These are phyloP conservation scores for Drosophila austrosaltans DNA, from an alignment of 2,888 invertebrate species.

Conservation along the genomic window DNA sequence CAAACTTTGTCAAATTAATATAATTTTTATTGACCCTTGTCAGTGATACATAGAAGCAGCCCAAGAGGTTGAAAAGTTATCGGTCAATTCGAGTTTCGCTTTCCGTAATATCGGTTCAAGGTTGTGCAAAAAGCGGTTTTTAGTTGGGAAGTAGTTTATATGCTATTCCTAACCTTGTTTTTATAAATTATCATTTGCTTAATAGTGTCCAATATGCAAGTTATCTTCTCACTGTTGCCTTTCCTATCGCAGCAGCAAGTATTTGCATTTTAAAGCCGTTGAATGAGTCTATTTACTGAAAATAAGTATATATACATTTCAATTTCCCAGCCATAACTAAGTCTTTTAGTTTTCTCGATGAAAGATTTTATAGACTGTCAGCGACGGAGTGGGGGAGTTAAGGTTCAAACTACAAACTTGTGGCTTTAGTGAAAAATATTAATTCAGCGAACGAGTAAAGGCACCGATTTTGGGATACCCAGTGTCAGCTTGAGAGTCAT, in stretches of 20 bases:
- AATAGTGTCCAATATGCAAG: neutral
- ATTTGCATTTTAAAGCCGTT: neutral
- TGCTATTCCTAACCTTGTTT: neutral
- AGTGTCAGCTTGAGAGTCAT: too few relatives aligned
- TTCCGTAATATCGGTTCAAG: slow-evolving; percentile 2
- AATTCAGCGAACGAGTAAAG: too few relatives aligned
- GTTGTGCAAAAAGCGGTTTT: neutral
- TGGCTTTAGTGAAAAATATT: neutral
- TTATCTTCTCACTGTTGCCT: neutral
- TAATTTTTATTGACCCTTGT: slow-evolving; percentile 3
- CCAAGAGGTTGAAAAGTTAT: slow-evolving; percentile 8
- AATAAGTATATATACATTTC: neutral
- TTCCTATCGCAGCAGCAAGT: neutral
- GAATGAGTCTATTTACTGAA: neutral
- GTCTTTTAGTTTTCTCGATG: neutral
- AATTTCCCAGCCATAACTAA: neutral
- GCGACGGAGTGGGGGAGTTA: neutral
- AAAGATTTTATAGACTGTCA: neutral
- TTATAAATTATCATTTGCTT: neutral
- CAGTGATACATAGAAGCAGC: neutral
- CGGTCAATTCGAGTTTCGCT: slow-evolving; percentile 1
- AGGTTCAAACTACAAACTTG: neutral
- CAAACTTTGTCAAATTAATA: slow-evolving; percentile 14
- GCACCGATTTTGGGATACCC: too few relatives aligned
- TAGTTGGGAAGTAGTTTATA: neutral